Conservation (phyloP, 2,888 invertebrate genomes). For the Leptodirus hochenwartii region DNA sequence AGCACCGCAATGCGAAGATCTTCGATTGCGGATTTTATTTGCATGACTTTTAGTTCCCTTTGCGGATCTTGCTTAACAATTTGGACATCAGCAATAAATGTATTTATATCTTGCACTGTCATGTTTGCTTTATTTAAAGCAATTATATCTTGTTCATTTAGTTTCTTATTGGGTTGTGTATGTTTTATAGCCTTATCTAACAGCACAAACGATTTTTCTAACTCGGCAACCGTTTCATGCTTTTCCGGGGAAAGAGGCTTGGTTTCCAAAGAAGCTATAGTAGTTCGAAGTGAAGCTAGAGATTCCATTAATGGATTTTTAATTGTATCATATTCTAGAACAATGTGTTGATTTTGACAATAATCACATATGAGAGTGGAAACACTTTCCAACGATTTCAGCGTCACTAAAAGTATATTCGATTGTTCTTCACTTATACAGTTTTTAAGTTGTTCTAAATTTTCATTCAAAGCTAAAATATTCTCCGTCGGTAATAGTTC, state of each 20-base stretch:
- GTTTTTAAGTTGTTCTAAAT: no score
- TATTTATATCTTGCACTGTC: conserved; percentile 18
- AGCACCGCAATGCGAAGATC: conserved; percentile 21
- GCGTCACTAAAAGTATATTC: no score
- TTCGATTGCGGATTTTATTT: conserved; percentile 22
- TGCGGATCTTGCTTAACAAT: conserved; percentile 6
- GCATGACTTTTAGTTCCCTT: conserved; percentile 14
- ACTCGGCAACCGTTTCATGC: conserved; percentile 17
- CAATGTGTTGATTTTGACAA: no score
- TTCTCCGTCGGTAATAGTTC: no score
- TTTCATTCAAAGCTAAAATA: no score
- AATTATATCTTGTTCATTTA: conserved; percentile 18
- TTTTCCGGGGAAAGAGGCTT: conserved; percentile 17
- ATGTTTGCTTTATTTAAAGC: conserved; percentile 19
- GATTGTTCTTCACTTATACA: no score
- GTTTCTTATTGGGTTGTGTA: conserved; percentile 12
- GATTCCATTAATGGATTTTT: no score
- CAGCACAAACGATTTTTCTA: conserved; percentile 20
- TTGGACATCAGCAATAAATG: conserved; percentile 14
- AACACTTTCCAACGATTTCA: no score
- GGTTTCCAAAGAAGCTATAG: no score
- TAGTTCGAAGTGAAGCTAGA: no score
- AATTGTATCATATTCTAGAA: no score
- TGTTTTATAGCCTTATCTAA: conserved; percentile 16
- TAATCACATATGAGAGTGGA: no score